Evolutionary conservation across 2,113 vertebrate genomes (phyloP).

Genomic region (Pelvicachromis taeniatus): DNA sequence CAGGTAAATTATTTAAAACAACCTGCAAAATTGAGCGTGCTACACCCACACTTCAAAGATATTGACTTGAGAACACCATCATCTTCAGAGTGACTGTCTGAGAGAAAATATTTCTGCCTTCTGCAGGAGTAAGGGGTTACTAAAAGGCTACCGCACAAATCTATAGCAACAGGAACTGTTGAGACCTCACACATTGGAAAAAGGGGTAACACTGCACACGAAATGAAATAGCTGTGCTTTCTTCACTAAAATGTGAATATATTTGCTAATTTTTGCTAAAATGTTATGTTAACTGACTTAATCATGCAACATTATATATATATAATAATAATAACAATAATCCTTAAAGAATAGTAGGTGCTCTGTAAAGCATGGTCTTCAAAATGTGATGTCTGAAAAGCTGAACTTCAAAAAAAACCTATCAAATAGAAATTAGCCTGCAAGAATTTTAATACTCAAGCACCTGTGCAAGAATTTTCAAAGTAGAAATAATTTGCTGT

Average conservation of each 20-base stretch:
- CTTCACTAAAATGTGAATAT: fast-evolving
- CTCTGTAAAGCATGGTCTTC: background rate
- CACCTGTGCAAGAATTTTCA: background rate
- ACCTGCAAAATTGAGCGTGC: constrained; percentile 57
- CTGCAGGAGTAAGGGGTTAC: background rate
- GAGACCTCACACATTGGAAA: background rate
- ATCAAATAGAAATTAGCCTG: background rate
- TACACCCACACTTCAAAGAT: constrained; percentile 50
- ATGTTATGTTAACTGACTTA: background rate
- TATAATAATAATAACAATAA: background rate
- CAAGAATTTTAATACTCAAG: background rate
- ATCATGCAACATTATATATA: no score
- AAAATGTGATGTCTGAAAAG: background rate
- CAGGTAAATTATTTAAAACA: constrained; percentile 68
- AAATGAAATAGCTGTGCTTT: background rate
- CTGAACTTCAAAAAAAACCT: background rate
- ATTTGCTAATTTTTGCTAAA: background rate
- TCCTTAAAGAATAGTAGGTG: fast-evolving
- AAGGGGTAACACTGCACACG: background rate
- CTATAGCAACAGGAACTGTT: background rate
- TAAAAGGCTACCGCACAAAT: background rate
- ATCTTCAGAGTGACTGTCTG: constrained; percentile 23
- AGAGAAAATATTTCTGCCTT: constrained; percentile 16
- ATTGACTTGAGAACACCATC: constrained; percentile 43
- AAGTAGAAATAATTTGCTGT: background rate